phyloP scores from a whole-genome alignment of 2,113 vertebrate genomes.

The Misgurnus anguillicaudatus region DNA sequence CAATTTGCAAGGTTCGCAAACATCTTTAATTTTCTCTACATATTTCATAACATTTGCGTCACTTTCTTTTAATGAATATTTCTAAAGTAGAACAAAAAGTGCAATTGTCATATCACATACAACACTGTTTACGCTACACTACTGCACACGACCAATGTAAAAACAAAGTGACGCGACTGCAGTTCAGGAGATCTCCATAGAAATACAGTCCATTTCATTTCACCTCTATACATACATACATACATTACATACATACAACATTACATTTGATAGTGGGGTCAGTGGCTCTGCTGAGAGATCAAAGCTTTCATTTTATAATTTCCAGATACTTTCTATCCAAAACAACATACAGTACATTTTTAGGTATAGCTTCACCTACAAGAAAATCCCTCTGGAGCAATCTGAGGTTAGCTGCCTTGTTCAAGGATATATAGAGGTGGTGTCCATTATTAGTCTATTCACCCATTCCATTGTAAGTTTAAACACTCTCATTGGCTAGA shows the following conservation, averaged over 20 bases:
- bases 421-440: constrained; percentile 11
- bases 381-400: constrained; percentile 13
- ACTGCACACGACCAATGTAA: constrained; percentile 74
- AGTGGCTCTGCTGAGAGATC: constrained; percentile 37
- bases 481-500: constrained; percentile 1
- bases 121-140: constrained; percentile 80
- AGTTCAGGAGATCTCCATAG: constrained; percentile 77
- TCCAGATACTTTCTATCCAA: constrained; percentile 13
- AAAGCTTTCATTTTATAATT: constrained; percentile 14
- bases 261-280: constrained; percentile 58
- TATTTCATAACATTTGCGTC: constrained; percentile 72
- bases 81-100: constrained; percentile 70
- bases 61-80: constrained; percentile 62
- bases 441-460: neutral
- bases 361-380: constrained; percentile 38
- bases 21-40: constrained; percentile 76
- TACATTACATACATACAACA: constrained; percentile 67
- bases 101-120: constrained; percentile 74
- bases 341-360: neutral
- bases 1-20: constrained; percentile 54
- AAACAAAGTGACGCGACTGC: constrained; percentile 79
- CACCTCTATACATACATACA: constrained; percentile 64
- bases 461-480: neutral
- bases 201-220: constrained; percentile 59
- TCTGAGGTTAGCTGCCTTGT: constrained; percentile 42